Percentiles rank a stretch among this genome's conserved stretches.
phyloP scores from a whole-genome alignment of 2,888 invertebrate genomes.

The Dromius quadrimaculatus region DNA sequence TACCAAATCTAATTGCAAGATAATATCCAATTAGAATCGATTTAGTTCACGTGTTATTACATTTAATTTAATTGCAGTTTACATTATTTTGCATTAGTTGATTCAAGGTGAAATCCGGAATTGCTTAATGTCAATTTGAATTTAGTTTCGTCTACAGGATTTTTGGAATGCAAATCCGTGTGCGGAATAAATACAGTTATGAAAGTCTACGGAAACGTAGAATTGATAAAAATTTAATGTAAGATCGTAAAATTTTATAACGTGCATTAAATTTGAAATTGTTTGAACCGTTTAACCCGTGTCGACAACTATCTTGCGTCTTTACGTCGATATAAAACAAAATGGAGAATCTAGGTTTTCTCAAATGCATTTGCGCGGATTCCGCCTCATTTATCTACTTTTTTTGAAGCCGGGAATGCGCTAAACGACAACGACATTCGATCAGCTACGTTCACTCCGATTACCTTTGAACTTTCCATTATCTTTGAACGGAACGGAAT shows the following conservation, averaged over 20 bases:
- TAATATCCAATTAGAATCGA: conserved; percentile 32
- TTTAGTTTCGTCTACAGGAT: not conserved
- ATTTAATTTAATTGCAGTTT: conserved; percentile 36
- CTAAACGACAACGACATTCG: conserved; percentile 49
- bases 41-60: conserved; percentile 21
- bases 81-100: conserved; percentile 27
- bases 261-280: conserved; percentile 30
- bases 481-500: conserved; percentile 29
- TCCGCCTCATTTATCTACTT: conserved; percentile 48
- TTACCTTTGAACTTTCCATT: conserved; percentile 52
- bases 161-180: conserved; percentile 1
- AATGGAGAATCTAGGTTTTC: conserved; percentile 40
- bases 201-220: conserved; percentile 16
- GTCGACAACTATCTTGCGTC: conserved; percentile 29
- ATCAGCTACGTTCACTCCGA: conserved; percentile 49
- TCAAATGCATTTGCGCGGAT: conserved; percentile 40
- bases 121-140: conserved; percentile 30
- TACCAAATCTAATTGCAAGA: conserved; percentile 26
- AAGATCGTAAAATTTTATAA: conserved; percentile 34
- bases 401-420: conserved; percentile 37
- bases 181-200: conserved; percentile 15
- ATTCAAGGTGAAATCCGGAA: conserved; percentile 31
- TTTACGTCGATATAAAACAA: conserved; percentile 42
- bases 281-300: conserved; percentile 41
- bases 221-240: conserved; percentile 35